These are phyloP conservation scores for Melopsittacus undulatus DNA, from an alignment of 2,797 vertebrate species.

Conservation along the genomic window DNA sequence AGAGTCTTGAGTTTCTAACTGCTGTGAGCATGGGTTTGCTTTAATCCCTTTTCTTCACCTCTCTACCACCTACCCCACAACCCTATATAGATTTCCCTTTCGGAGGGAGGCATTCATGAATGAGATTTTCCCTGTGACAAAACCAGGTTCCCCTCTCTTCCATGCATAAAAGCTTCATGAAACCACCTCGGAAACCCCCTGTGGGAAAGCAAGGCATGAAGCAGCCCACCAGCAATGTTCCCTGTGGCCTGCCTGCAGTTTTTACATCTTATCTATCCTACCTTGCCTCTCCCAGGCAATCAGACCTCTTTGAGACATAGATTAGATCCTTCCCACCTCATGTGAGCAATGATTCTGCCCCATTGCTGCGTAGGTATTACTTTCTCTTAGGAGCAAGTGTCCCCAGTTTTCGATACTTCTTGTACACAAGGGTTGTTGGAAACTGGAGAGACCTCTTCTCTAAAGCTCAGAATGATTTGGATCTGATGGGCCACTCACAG, in stretches of 20 bases:
- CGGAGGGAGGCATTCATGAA: background rate
- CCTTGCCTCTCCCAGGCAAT: background rate
- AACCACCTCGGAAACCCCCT: background rate
- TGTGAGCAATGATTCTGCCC: background rate
- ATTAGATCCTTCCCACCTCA: background rate
- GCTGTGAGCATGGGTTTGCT: background rate
- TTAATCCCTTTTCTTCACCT: background rate
- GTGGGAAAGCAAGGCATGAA: background rate
- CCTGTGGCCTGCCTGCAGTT: background rate
- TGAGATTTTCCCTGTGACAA: background rate
- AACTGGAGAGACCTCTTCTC: slow-evolving; percentile 83
- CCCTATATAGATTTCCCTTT: background rate
- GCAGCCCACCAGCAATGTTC: background rate
- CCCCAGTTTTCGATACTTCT: background rate
- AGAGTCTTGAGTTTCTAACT: background rate
- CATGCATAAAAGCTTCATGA: background rate
- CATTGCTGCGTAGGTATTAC: background rate
- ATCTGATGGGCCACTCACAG: background rate
- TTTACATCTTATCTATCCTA: background rate
- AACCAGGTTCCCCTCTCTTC: background rate
- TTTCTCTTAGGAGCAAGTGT: background rate
- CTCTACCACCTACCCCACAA: background rate
- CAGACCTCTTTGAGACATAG: background rate
- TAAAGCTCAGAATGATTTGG: slow-evolving; percentile 73
- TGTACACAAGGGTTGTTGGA: slow-evolving; percentile 78